Percentiles rank a stretch among this genome's conserved stretches.
Conservation (phyloP, 2,113 vertebrate species). For the Tauraco erythrolophus region DNA sequence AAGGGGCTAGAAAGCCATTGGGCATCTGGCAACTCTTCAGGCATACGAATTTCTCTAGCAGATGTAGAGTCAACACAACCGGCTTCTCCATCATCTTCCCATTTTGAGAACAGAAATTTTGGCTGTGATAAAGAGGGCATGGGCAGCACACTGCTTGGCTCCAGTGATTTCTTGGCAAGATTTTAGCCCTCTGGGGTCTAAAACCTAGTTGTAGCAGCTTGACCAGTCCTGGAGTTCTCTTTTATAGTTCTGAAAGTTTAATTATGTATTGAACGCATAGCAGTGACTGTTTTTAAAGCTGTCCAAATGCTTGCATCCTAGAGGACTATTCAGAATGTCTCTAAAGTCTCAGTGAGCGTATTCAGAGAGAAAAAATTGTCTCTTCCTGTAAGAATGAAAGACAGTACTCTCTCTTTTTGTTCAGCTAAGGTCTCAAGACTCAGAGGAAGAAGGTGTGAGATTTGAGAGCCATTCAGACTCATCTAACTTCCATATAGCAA, state of each 20-base stretch:
- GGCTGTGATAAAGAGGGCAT: not conserved
- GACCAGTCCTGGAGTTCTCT: not conserved
- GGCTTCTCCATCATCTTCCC: not conserved
- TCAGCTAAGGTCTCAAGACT: not conserved
- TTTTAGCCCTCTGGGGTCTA: not conserved
- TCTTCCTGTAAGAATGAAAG: not conserved
- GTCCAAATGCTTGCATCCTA: not conserved
- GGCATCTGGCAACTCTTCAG: not conserved
- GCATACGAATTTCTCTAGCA: not conserved
- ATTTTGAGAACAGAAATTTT: not conserved
- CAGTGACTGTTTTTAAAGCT: not conserved
- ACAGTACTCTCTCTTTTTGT: not conserved
- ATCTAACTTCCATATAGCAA: not conserved
- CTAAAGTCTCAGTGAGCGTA: not conserved
- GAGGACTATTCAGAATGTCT: not conserved
- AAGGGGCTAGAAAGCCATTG: not conserved
- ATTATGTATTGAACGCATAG: not conserved
- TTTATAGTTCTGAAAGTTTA: not conserved
- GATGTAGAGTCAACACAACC: not conserved
- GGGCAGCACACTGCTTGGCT: not conserved
- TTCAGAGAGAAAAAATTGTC: not conserved
- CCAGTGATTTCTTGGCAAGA: not conserved
- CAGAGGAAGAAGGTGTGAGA: not conserved
- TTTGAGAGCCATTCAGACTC: not conserved
- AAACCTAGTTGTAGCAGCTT: not conserved